Conservation (phyloP, 1,140 invertebrate genomes). For the Pachypeltis micranthus region DNA sequence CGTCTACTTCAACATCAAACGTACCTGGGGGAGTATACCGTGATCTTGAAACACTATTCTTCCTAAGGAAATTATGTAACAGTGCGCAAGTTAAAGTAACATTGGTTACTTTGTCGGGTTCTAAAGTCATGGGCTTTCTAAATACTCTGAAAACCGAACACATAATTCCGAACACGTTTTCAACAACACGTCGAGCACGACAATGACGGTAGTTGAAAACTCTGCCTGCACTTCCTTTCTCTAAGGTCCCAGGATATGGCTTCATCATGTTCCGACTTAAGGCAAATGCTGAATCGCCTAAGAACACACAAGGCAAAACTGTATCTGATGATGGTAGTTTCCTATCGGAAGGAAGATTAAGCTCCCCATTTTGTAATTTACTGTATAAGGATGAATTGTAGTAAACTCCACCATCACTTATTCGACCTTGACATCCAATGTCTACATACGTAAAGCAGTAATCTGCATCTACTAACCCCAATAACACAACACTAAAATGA, state of each 20-base stretch:
- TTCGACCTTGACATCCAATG: slow-evolving; percentile 34
- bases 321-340: no score
- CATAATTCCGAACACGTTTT: slow-evolving; percentile 15
- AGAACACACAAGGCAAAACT: slow-evolving; percentile 28
- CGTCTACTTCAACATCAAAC: no score
- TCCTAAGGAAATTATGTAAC: no score
- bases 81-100: no score
- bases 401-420: slow-evolving; percentile 32
- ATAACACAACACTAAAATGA: slow-evolving; percentile 36
- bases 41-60: no score
- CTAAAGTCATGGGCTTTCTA: no score
- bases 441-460: slow-evolving; percentile 37
- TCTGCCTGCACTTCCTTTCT: slow-evolving; percentile 21
- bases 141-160: no score
- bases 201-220: slow-evolving; percentile 11
- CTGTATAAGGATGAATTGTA: no score
- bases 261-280: slow-evolving; percentile 32
- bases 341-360: neutral
- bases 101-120: no score
- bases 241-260: slow-evolving; percentile 30
- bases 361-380: slow-evolving; percentile 18
- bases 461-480: slow-evolving; percentile 38
- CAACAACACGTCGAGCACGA: slow-evolving; percentile 12
- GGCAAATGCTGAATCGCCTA: slow-evolving; percentile 35
- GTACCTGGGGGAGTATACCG: no score